These are phyloP conservation scores for Nycticebus coucang DNA, from an alignment of 2,113 vertebrate genomes.

Conservation along the genomic window DNA sequence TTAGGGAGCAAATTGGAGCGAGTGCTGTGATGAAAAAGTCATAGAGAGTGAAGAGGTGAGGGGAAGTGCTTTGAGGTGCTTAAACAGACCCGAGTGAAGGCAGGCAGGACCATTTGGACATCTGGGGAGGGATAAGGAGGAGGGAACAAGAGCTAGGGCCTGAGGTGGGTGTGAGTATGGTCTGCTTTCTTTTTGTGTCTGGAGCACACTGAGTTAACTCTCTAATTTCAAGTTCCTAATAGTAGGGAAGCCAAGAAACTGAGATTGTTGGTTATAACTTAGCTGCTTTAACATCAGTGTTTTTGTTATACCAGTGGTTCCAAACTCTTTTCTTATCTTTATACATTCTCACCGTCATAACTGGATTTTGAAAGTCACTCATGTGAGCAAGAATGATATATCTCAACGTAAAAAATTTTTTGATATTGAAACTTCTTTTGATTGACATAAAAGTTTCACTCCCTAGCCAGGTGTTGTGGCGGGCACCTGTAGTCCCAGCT, in stretches of 20 bases:
- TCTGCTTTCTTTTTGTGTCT: not conserved
- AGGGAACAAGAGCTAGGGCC: rapidly evolving
- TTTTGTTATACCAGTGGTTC: not conserved
- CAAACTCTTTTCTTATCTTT: not conserved
- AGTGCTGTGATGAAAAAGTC: not conserved
- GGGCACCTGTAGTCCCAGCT: too few relatives aligned
- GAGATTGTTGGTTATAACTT: not conserved
- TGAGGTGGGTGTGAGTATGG: not conserved
- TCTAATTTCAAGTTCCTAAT: not conserved
- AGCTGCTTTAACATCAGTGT: rapidly evolving
- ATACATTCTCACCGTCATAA: not conserved
- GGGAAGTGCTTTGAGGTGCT: not conserved
- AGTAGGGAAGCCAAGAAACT: not conserved
- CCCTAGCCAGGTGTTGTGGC: too few relatives aligned
- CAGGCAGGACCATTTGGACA: not conserved
- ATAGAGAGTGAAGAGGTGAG: too few relatives aligned
- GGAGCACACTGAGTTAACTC: not conserved
- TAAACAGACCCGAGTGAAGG: not conserved
- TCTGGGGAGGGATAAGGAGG: not conserved
- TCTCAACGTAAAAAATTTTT: not conserved
- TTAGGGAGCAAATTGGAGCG: too few relatives aligned
- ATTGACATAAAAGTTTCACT: not conserved
- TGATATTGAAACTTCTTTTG: not conserved
- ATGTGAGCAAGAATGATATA: not conserved
- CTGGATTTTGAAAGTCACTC: not conserved